Evolutionary conservation across 2,888 invertebrate species (phyloP), one percentile per base, ranked within the genome.

Genomic region (Rapana venosa): DNA sequence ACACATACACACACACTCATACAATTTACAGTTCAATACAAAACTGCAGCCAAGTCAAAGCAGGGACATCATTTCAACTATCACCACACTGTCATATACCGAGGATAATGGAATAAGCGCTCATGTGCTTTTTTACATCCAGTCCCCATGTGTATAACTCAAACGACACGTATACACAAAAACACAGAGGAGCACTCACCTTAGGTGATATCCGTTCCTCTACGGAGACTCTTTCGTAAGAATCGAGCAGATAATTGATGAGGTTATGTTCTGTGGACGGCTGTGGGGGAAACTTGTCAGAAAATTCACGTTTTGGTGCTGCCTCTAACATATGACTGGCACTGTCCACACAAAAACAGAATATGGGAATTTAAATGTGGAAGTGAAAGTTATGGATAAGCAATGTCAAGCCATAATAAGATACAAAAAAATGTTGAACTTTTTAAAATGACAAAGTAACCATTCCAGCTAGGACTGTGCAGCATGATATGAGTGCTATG

Each of bases 171-270:
- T 36, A 47, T 66, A 58, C 30, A 81, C 66, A 66, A 17, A 61
- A 47, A 47, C 47, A 47, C 47, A 47, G 47, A 2, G 13, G 11
- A n/a, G 36, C 61, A 86, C 90, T 92, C 92, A 97, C 97, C 96
- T 98, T 98, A 35, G 98, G 97, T 95, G 98, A 97, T 94, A 97
- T 97, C 93, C 98, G 96, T 95, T 98, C 98, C 95, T 98, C 98
- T 0, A 97, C 95, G 74, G 97, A 97, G 30, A 98, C 97, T 93
- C 98, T 97, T 77, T 97, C 97, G 95, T 98, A 98, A 94, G 97
- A 97, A 92, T 97, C 97, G 93, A 97, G 96, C 90, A 97, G 95
- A 94, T 97, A 97, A 87, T 93, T 94, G 22, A 96, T 91, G 94
- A 96, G 94, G 30, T 93, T 93, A 0, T 94, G 93, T 90, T 96